A percentile compares a stretch with the other conserved stretches of the same genome.
phyloP scores from a whole-genome alignment of 2,888 invertebrate species.

The Mesoligia furuncula region DNA sequence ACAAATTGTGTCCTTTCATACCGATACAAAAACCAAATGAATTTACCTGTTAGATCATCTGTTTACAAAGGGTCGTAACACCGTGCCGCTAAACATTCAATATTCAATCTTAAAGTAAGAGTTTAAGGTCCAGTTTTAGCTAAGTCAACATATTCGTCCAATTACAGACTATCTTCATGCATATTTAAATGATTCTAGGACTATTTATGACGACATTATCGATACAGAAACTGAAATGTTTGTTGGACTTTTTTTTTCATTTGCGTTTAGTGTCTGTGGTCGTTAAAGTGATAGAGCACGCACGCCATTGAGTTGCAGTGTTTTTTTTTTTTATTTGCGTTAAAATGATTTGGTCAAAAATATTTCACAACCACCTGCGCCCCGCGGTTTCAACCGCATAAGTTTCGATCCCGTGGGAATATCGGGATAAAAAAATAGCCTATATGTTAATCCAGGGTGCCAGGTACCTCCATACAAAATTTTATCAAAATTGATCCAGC shows the following conservation, averaged over 20 bases:
- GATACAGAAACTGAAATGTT: conserved; percentile 36
- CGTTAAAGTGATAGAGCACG: neutral
- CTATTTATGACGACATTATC: conserved; percentile 66
- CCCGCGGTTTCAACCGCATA: no score
- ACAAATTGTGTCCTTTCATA: conserved; percentile 26
- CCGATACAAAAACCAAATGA: conserved; percentile 47
- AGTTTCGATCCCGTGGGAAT: no score
- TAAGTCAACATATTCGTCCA: conserved; percentile 52
- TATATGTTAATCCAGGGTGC: no score
- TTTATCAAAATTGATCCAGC: no score
- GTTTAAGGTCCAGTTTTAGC: conserved; percentile 40
- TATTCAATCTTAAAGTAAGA: conserved; percentile 23
- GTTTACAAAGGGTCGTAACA: conserved; percentile 21
- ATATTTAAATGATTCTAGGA: conserved; percentile 69
- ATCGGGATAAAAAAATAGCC: no score
- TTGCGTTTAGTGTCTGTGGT: conserved; percentile 24
- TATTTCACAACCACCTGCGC: no score
- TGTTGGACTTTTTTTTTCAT: conserved; percentile 44
- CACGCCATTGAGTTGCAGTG: neutral
- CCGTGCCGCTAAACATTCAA: conserved; percentile 16
- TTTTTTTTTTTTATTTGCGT: neutral
- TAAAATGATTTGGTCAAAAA: neutral
- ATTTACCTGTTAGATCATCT: conserved; percentile 44
- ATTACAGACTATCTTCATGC: conserved; percentile 64
- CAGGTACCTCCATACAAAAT: no score